Conservation (phyloP, 1,140 invertebrate species). For the Phenacoccus solenopsis region DNA sequence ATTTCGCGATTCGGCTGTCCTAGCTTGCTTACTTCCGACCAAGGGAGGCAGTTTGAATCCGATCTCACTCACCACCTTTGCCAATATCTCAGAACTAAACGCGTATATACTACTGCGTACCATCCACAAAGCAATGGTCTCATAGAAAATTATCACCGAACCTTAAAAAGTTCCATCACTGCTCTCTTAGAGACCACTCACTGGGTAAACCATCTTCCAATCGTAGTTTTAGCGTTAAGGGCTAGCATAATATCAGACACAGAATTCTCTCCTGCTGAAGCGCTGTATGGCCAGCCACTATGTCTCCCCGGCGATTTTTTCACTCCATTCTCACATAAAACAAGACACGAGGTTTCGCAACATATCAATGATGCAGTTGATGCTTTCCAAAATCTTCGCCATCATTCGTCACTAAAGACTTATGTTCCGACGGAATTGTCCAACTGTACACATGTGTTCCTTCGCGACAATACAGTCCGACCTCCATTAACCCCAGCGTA, state of each 20-base stretch:
- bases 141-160: constrained; percentile 29
- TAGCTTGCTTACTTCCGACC: constrained; percentile 28
- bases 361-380: too few species aligned
- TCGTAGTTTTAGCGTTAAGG: background rate
- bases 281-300: background rate
- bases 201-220: background rate
- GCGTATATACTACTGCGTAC: constrained; percentile 23
- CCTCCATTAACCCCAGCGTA: too few species aligned
- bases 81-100: background rate
- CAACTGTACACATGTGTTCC: too few species aligned
- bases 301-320: background rate
- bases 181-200: background rate
- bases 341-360: too few species aligned
- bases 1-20: constrained; percentile 31
- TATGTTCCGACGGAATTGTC: too few species aligned
- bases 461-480: too few species aligned
- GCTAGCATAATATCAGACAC: constrained; percentile 20
- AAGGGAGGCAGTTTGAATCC: constrained; percentile 31
- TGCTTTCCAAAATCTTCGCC: too few species aligned
- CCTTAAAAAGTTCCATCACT: constrained; percentile 27
- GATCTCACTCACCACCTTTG: background rate
- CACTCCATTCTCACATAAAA: too few species aligned
- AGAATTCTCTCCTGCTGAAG: constrained; percentile 28
- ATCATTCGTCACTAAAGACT: too few species aligned
- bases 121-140: constrained; percentile 30